Evolutionary conservation across 1,140 invertebrate species (phyloP), one percentile per base, ranked within the genome.

Genomic region (Nasonia giraulti): DNA sequence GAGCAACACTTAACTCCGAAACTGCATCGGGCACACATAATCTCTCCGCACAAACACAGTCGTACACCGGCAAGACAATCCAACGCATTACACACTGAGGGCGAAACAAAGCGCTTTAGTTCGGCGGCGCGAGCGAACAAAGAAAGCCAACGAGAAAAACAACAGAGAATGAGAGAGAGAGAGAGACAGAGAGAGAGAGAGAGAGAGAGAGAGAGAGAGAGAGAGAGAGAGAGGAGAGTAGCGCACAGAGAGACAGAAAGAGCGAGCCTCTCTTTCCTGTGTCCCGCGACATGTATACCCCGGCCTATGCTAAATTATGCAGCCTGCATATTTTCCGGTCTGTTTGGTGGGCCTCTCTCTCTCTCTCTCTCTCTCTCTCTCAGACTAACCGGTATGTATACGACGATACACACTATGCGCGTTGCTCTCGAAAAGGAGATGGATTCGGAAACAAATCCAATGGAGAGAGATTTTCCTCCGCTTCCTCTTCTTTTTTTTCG

Each of bases 281-380:
- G 44, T 23, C 23, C 47, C 23, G 44, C 75, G n/a, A 77, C 47
- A 87, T 69, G 86, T 88, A 84, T 86, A 87, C 87, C 55, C 20
- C 62, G 20, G 73, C 83, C 90, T 90, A 90, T 89, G 88, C 87
- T 92, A 91, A 92, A 92, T 92, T 92, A 92, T 92, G 91, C 91
- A 93, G 89, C 89, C 89, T 91, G 90, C 91, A 91, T 92, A 92
- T 93, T 92, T 92, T 93, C 92, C 90, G 91, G 91, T 92, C 92
- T 93, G 91, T 93, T 92, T 92, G 91, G 91, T 92, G 91, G 90
- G 89, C 91, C 89, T 92, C 55, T 62, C 17, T 20, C 90, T 92
- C 89, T 91, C 91, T 91, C 89, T 92, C 55, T 62, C 17, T 91
- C 89, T 92, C 55, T 62, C 17, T 20, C 90, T 92, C 89, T 91